phyloP scores from a whole-genome alignment of 2,888 invertebrate genomes.

The Drosophila seclusa region DNA sequence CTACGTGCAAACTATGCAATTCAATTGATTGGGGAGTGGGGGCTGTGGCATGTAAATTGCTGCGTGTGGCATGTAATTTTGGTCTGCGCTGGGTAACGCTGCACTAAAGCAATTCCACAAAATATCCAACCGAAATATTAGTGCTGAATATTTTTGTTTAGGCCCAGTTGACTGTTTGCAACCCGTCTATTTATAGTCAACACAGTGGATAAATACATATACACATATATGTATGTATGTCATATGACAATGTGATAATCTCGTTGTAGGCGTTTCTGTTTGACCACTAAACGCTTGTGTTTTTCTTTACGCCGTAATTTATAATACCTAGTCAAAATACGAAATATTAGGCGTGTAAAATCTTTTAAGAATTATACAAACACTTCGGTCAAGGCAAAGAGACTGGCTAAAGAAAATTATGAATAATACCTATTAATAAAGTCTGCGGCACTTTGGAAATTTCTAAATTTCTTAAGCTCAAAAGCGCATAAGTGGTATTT shows the following conservation, averaged over 20 bases:
- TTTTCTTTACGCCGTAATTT: conserved; percentile 23
- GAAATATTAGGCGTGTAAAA: conserved; percentile 23
- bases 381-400: conserved; percentile 52
- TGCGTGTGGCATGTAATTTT: conserved; percentile 31
- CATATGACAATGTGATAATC: conserved; percentile 48
- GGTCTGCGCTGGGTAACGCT: conserved; percentile 16
- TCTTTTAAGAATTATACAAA: conserved; percentile 42
- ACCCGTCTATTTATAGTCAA: conserved; percentile 39
- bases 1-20: conserved; percentile 32
- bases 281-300: conserved; percentile 36
- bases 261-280: conserved; percentile 39
- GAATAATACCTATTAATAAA: conserved; percentile 60
- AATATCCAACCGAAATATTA: conserved; percentile 3
- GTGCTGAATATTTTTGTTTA: conserved; percentile 15
- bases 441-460: background rate
- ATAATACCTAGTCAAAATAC: conserved; percentile 11
- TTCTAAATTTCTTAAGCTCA: background rate
- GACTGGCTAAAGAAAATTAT: conserved; percentile 43
- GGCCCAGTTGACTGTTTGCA: conserved; percentile 32
- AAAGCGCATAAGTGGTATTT: conserved; percentile 2
- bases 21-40: conserved; percentile 17
- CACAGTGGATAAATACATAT: conserved; percentile 22
- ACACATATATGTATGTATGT: conserved; percentile 10
- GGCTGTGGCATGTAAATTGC: conserved; percentile 9
- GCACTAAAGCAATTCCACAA: conserved; percentile 23